A percentile compares a stretch with the other conserved stretches of the same genome.
phyloP scores from a whole-genome alignment of 1,140 invertebrate genomes.

The Drosophila insularis region DNA sequence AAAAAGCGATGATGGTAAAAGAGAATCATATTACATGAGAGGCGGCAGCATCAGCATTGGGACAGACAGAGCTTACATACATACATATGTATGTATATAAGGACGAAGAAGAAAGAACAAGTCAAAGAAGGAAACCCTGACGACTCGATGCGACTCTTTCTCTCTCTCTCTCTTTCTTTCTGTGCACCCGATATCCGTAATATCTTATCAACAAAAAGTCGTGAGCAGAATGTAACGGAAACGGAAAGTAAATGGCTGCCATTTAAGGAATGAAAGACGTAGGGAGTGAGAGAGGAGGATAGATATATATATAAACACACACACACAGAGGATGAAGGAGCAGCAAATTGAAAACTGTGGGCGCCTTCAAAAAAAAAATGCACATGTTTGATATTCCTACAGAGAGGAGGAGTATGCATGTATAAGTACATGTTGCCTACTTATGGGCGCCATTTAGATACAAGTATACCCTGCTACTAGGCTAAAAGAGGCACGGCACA shows the following conservation, averaged over 20 bases:
- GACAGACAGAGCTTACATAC: conserved; percentile 31
- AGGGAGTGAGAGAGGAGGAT: neutral
- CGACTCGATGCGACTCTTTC: conserved; percentile 2
- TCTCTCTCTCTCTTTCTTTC: neutral
- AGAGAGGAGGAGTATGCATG: conserved; percentile 11
- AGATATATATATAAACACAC: neutral
- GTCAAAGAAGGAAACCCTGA: neutral
- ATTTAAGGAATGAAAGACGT: conserved; percentile 38
- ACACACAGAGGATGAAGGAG: conserved; percentile 30
- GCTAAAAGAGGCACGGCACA: neutral
- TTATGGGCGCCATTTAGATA: conserved; percentile 37
- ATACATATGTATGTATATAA: too few species aligned
- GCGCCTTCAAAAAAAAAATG: neutral
- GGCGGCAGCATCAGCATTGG: conserved; percentile 1
- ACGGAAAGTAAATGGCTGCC: conserved; percentile 75
- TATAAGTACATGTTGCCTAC: conserved; percentile 51
- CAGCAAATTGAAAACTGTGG: conserved; percentile 29
- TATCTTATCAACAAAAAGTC: conserved; percentile 73
- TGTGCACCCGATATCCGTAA: conserved; percentile 44
- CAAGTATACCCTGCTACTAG: neutral
- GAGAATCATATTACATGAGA: conserved; percentile 70
- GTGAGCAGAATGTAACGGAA: conserved; percentile 75
- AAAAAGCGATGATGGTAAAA: conserved; percentile 49
- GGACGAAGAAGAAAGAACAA: neutral
- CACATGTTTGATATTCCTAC: neutral